Conservation (phyloP, 1,140 invertebrate genomes). For the Magallana angulata region DNA sequence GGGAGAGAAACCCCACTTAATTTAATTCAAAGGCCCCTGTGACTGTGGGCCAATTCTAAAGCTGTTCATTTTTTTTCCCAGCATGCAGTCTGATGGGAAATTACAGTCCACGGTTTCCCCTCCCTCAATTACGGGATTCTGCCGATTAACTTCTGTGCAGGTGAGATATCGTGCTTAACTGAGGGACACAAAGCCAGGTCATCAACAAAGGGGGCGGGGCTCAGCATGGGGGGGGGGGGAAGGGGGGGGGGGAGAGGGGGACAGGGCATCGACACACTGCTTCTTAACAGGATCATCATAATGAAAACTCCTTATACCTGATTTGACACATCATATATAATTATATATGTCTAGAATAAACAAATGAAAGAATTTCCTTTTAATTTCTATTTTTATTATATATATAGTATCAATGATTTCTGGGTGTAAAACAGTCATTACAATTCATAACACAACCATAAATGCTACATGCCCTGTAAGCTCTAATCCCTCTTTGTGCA, state of each 20-base stretch:
- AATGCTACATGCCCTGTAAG: no score
- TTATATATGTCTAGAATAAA: no score
- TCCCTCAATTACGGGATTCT: background rate
- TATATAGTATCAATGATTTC: no score
- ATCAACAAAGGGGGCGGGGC: background rate
- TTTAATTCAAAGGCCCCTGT: background rate
- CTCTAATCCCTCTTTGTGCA: no score
- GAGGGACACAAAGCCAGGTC: background rate
- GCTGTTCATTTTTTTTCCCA: conserved; percentile 28
- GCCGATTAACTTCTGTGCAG: conserved; percentile 6
- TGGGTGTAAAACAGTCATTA: no score
- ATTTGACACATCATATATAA: no score
- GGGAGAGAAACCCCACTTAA: background rate
- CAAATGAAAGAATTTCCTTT: no score
- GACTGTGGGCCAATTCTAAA: conserved; percentile 4
- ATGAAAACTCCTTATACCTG: no score
- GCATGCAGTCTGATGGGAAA: conserved; percentile 2
- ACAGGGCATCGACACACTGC: background rate
- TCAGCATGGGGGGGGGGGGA: background rate
- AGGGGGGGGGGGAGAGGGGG: background rate
- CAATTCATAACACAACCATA: no score
- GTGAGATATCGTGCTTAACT: background rate
- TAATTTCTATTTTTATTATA: no score
- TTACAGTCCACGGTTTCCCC: background rate
- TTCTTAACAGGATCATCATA: no score